These are phyloP conservation scores for Xylota sylvarum DNA, from an alignment of 2,888 invertebrate species.

Conservation along the genomic window DNA sequence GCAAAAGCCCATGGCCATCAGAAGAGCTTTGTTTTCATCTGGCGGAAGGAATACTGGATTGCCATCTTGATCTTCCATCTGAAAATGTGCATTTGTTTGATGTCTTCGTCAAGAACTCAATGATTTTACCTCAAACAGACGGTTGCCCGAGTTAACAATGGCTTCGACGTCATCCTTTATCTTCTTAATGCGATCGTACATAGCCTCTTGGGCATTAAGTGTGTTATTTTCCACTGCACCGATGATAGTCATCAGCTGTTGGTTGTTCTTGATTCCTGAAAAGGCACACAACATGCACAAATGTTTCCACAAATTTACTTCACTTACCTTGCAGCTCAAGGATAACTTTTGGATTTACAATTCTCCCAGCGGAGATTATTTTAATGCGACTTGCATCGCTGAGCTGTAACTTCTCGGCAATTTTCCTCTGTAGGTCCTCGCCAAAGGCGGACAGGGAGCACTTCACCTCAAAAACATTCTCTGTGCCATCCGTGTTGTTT, in stretches of 20 bases:
- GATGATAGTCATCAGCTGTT: slow-evolving; percentile 88
- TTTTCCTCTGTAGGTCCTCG: slow-evolving; percentile 86
- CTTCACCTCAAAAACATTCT: slow-evolving; percentile 86
- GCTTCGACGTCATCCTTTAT: slow-evolving; percentile 87
- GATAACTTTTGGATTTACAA: slow-evolving; percentile 86
- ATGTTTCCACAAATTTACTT: not conserved
- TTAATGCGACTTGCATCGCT: slow-evolving; percentile 86
- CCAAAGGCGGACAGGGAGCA: slow-evolving; percentile 86
- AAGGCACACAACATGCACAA: not conserved
- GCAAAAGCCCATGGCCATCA: slow-evolving; percentile 92
- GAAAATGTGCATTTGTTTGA: slow-evolving; percentile 40
- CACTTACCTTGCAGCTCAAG: slow-evolving; percentile 86
- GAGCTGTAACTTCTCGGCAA: slow-evolving; percentile 85
- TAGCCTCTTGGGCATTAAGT: slow-evolving; percentile 85
- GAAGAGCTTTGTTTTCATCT: slow-evolving; percentile 89
- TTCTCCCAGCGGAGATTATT: slow-evolving; percentile 89
- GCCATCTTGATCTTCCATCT: slow-evolving; percentile 92
- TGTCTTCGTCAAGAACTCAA: not conserved
- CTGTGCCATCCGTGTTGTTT: slow-evolving; percentile 85
- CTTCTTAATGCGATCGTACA: slow-evolving; percentile 86
- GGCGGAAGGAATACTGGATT: slow-evolving; percentile 89
- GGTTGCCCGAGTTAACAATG: slow-evolving; percentile 85
- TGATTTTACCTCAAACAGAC: slow-evolving; percentile 80
- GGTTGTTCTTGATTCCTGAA: slow-evolving; percentile 87
- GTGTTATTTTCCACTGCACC: slow-evolving; percentile 83